Evolutionary conservation across 2,888 invertebrate genomes (phyloP).

Genomic region (Escarpia spicata): DNA sequence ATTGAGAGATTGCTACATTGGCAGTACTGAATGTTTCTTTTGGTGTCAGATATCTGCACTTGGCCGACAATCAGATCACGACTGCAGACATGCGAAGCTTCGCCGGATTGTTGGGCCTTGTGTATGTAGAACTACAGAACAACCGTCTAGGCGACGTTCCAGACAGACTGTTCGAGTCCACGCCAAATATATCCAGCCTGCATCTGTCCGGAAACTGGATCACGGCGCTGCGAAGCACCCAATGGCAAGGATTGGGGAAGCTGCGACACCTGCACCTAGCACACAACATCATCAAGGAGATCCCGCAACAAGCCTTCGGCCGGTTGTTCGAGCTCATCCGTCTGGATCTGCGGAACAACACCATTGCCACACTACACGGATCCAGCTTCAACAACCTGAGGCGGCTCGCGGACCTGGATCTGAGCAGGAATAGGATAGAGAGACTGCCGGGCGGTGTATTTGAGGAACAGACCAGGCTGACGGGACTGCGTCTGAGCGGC

Average conservation of each 20-base stretch:
- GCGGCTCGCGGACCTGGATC: background rate
- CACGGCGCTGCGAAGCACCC: background rate
- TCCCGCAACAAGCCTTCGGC: background rate
- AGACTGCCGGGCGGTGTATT: background rate
- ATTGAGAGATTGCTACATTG: background rate
- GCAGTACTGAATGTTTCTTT: background rate
- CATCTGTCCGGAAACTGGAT: background rate
- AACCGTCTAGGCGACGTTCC: background rate
- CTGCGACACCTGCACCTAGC: background rate
- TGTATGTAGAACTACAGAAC: background rate
- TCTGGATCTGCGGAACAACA: background rate
- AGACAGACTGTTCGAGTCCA: background rate
- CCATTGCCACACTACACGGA: background rate
- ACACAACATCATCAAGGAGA: background rate
- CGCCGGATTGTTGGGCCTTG: background rate
- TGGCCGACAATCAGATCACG: background rate
- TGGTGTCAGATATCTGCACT: background rate
- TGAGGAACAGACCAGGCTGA: background rate
- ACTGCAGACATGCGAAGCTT: background rate
- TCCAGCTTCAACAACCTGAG: constrained; percentile 12
- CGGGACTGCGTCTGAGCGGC: background rate
- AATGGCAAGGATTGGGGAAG: background rate
- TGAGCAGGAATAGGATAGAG: background rate
- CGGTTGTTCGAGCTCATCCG: background rate
- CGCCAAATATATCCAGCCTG: background rate